Base-by-base conservation (phyloP, 2,888 invertebrate genomes). In the Stenichneumon culpator region DNA sequence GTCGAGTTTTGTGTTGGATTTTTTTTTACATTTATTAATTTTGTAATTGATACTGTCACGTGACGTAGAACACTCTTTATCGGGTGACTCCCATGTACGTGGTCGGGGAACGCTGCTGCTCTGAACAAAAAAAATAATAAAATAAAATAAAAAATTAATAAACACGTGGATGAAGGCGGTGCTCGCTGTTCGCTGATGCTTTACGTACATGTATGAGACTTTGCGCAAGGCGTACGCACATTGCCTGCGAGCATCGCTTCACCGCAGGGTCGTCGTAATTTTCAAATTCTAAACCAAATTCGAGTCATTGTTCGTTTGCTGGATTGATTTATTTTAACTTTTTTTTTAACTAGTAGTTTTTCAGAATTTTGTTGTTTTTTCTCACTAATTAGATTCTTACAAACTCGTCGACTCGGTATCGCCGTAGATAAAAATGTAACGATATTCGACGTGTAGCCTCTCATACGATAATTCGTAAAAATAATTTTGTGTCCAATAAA, bases 151-250 rank as follows among this genome's bases (percentile, higher is more conserved):
- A 32, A 32, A 47, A 50, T 28, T 11, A 50, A 47, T 65, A 19
- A 19, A 79, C 32, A 32, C 47, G 44, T 73, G 25, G 11, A 32
- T 44, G 60, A 54, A 19, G 22, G 25, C 44, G 74, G 65, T 82
- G 70, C 75, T 85, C 57, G 85, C 72, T 70, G 50, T 80, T 74
- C 54, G 79, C 86, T 65, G 65, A 63, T 87, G 79, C 86, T 83
- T 89, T 86, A 82, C 84, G 89, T 88, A 89, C 77, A 83, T 81
- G 89, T 89, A 89, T 89, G 81, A 89, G 89, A 89, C 89, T 79
- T 86, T 89, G 88, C 89, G 87, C 81, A 87, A 89, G 83, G 87
- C 78, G 82, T 74, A 70, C 70, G 83, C 47, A 74, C 19, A n/a
- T 50, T 67, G 54, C 39, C 22, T 16, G 60, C 75, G 16, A 68